These are phyloP conservation scores for Proctacanthus coquilletti DNA, from an alignment of 1,140 invertebrate genomes.

Conservation along the genomic window DNA sequence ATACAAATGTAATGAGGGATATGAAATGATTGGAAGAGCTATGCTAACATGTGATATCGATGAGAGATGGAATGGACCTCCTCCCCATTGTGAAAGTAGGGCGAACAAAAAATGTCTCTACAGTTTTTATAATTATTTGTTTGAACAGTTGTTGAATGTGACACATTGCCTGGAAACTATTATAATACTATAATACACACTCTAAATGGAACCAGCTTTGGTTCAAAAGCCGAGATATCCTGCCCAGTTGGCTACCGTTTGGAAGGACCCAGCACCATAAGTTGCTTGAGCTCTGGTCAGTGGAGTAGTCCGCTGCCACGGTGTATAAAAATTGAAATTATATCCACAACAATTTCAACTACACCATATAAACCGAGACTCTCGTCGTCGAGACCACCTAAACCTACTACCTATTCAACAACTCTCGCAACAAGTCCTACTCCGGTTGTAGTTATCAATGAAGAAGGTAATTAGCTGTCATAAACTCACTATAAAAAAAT, in stretches of 20 bases:
- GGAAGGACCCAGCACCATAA: constrained; percentile 47
- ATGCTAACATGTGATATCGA: constrained; percentile 80
- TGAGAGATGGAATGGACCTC: constrained; percentile 85
- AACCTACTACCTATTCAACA: constrained; percentile 13
- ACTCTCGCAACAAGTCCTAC: constrained; percentile 11
- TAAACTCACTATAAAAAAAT: not conserved
- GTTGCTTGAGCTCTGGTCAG: constrained; percentile 57
- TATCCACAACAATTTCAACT: constrained; percentile 11
- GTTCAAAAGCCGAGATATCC: constrained; percentile 54
- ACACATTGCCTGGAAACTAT: constrained; percentile 48
- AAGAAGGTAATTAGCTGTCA: constrained; percentile 15
- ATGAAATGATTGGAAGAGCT: constrained; percentile 65
- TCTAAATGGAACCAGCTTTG: constrained; percentile 48
- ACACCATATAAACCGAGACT: constrained; percentile 6
- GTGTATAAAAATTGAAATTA: constrained; percentile 45
- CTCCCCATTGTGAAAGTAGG: constrained; percentile 70
- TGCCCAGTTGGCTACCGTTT: constrained; percentile 57
- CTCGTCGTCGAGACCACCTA: constrained; percentile 2
- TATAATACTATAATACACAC: constrained; percentile 52
- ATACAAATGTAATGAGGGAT: constrained; percentile 69
- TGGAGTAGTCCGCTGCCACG: constrained; percentile 61
- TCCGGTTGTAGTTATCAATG: constrained; percentile 23
- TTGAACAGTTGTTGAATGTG: constrained; percentile 53
- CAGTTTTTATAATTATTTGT: constrained; percentile 4
- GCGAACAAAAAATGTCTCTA: constrained; percentile 9